Conservation (phyloP, 2,113 vertebrate genomes). For the Uria lomvia region DNA sequence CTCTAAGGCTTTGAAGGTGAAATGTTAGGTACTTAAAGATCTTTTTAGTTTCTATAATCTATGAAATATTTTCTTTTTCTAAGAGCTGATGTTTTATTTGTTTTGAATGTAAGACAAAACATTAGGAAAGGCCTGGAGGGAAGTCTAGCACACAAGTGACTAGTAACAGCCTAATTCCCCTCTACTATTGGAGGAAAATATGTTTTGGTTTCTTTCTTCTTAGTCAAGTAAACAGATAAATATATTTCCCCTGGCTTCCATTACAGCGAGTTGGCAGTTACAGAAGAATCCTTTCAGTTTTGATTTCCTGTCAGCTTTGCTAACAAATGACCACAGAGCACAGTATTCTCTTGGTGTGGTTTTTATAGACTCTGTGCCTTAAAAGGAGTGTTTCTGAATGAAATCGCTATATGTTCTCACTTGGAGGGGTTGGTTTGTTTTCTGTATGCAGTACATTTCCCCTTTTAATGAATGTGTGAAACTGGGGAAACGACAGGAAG, state of each 20-base stretch:
- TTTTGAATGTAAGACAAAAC: slow-evolving; percentile 39
- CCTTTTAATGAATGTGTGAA: not conserved
- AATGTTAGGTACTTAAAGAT: not conserved
- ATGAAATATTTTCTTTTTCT: not conserved
- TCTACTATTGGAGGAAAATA: slow-evolving; percentile 38
- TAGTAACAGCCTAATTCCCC: slow-evolving; percentile 17
- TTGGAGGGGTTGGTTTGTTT: not conserved
- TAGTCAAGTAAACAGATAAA: slow-evolving; percentile 60
- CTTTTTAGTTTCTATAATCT: not conserved
- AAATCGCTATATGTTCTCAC: not conserved
- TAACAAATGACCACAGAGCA: slow-evolving; percentile 24
- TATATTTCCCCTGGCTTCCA: slow-evolving; percentile 59
- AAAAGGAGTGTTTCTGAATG: slow-evolving; percentile 21
- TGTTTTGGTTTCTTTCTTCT: slow-evolving; percentile 58
- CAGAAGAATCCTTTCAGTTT: slow-evolving; percentile 57
- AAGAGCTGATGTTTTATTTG: slow-evolving; percentile 17
- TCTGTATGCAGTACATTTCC: not conserved
- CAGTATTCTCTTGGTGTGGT: slow-evolving; percentile 21
- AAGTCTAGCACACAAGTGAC: slow-evolving; percentile 40
- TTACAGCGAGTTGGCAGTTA: slow-evolving; percentile 38
- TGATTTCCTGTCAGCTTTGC: slow-evolving; percentile 60
- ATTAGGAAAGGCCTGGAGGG: slow-evolving; percentile 36
- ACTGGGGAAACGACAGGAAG: not conserved
- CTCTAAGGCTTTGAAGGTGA: not conserved
- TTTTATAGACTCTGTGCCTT: slow-evolving; percentile 24